These are phyloP conservation scores for Diabrotica virgifera DNA, from an alignment of 1,140 invertebrate species.

Conservation along the genomic window DNA sequence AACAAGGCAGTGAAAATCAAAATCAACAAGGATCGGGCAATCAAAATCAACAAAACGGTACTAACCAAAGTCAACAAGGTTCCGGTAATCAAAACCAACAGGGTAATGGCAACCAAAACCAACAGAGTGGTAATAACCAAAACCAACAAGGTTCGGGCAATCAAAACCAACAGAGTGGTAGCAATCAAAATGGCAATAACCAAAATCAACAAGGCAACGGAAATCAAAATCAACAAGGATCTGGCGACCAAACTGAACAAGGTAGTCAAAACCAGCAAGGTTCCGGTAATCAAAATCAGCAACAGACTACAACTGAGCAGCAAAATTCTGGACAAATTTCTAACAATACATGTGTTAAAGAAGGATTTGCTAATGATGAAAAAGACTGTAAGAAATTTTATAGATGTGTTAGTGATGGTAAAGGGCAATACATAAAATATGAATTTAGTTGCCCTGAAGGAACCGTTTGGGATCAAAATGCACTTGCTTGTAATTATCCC, in stretches of 20 bases:
- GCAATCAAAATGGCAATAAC: conserved; percentile 8
- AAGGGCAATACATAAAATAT: conserved; percentile 44
- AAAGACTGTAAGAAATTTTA: conserved; percentile 28
- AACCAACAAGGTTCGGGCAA: conserved; percentile 7
- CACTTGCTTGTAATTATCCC: conserved; percentile 60
- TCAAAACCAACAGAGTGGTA: conserved; percentile 21
- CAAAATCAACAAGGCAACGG: conserved; percentile 14
- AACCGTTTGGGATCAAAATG: conserved; percentile 69
- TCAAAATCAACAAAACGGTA: conserved; percentile 14
- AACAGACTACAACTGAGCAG: conserved; percentile 13
- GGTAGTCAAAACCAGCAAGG: conserved; percentile 33
- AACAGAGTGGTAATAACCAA: conserved; percentile 12
- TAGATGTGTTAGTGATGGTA: background rate
- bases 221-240: conserved; percentile 15
- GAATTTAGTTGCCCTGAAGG: conserved; percentile 67
- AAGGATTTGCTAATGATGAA: conserved; percentile 12
- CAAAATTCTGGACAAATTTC: conserved; percentile 9
- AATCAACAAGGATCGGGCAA: conserved; percentile 19
- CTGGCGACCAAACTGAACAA: too few species aligned
- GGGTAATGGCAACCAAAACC: background rate
- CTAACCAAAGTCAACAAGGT: conserved; percentile 20
- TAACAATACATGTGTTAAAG: conserved; percentile 11
- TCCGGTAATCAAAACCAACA: conserved; percentile 1
- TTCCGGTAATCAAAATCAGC: conserved; percentile 13
- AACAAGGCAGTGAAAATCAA: conserved; percentile 27